A percentile compares a stretch with the other conserved stretches of the same genome.
Evolutionary conservation across 2,888 invertebrate genomes (phyloP).

Genomic region (Luperina nickerlii): DNA sequence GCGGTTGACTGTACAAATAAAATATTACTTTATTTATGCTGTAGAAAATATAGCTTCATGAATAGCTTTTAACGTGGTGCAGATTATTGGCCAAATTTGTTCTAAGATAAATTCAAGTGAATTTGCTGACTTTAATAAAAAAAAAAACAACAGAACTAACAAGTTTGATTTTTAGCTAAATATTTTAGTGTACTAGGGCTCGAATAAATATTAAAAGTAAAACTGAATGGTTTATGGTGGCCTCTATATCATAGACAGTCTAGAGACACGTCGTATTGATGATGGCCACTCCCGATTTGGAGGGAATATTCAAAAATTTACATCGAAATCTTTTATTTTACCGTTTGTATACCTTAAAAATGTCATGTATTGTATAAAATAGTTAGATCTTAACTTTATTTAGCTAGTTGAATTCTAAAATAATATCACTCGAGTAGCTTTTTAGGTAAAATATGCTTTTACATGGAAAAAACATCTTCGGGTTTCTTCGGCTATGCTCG

Average conservation of each 20-base stretch:
- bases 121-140: background rate
- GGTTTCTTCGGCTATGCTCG: constrained; percentile 79
- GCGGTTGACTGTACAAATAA: background rate
- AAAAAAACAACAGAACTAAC: background rate
- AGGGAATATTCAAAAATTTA: constrained; percentile 81
- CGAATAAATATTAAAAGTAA: constrained; percentile 42
- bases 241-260: constrained; percentile 77
- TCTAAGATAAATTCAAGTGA: background rate
- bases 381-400: background rate
- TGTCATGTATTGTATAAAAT: background rate
- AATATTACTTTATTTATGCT: background rate
- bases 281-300: constrained; percentile 87
- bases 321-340: constrained; percentile 43
- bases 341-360: background rate
- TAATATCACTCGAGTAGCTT: constrained; percentile 6
- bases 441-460: constrained; percentile 60
- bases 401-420: constrained; percentile 5
- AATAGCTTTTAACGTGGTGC: background rate
- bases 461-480: constrained; percentile 77
- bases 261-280: constrained; percentile 88
- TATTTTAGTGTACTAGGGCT: background rate
- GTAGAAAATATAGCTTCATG: background rate
- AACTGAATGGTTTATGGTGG: constrained; percentile 71
- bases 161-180: background rate
- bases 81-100: background rate